Percentiles rank a stretch among this genome's conserved stretches.
Evolutionary conservation across 2,797 vertebrate species (phyloP).

Genomic region (Novumbra hubbsi): DNA sequence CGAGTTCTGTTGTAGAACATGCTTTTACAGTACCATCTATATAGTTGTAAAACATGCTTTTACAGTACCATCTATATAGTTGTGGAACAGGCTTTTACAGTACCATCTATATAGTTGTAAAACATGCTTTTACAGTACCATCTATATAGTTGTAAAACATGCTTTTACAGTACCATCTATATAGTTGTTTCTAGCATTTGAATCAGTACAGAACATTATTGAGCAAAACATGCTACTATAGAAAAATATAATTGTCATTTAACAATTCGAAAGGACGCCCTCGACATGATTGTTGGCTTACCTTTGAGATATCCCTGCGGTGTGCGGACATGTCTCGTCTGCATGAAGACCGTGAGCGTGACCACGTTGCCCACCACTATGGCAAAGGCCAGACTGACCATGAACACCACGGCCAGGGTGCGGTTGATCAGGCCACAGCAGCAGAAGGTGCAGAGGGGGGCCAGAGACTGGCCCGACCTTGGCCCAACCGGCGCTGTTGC

Average conservation of each 20-base stretch:
- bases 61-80: not conserved
- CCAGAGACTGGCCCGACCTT: conserved; percentile 35
- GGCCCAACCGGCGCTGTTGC: conserved; percentile 18
- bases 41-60: not conserved
- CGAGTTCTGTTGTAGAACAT: not conserved
- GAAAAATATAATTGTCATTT: not conserved
- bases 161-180: not conserved
- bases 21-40: not conserved
- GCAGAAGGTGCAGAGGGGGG: conserved; percentile 70
- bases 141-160: not conserved
- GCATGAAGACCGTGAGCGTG: conserved; percentile 79
- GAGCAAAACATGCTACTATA: not conserved
- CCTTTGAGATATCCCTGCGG: conserved; percentile 83
- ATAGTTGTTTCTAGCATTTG: not conserved
- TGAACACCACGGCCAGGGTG: conserved; percentile 70
- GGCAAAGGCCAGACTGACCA: conserved; percentile 76
- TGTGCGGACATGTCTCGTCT: conserved; percentile 74
- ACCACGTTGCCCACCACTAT: conserved; percentile 80
- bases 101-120: not conserved
- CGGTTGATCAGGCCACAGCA: conserved; percentile 72
- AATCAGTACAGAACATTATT: not conserved
- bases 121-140: not conserved
- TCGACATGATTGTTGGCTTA: conserved; percentile 30
- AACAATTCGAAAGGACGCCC: too few species aligned
- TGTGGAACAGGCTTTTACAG: not conserved